Percentiles rank a stretch among this genome's conserved stretches.
These are phyloP conservation scores for Chloroclystis v-ata DNA, from an alignment of 2,888 invertebrate genomes.

Conservation along the genomic window DNA sequence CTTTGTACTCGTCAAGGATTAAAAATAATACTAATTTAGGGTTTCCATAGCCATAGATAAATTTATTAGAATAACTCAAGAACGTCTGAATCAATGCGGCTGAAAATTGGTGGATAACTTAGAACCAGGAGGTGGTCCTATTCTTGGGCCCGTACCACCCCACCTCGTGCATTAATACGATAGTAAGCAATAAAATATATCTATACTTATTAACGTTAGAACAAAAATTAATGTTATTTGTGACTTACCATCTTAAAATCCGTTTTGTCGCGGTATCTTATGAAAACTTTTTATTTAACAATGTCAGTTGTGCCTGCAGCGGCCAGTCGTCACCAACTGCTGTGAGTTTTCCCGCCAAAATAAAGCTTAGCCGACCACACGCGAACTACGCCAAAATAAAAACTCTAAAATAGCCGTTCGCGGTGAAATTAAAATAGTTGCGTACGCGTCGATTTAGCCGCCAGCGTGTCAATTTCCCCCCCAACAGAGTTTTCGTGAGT, in stretches of 20 bases:
- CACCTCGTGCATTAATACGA: too few relatives aligned
- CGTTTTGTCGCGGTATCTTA: background rate
- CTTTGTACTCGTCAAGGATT: too few relatives aligned
- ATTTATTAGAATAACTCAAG: too few relatives aligned
- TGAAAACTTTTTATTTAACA: background rate
- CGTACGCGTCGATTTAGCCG: slow-evolving; percentile 32
- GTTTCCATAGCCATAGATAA: too few relatives aligned
- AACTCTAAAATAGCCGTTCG: slow-evolving; percentile 69
- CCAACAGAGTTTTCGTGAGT: slow-evolving; percentile 52
- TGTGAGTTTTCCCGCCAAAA: slow-evolving; percentile 73
- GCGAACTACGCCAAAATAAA: slow-evolving; percentile 77
- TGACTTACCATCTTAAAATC: slow-evolving; percentile 14
- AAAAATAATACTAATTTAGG: too few relatives aligned
- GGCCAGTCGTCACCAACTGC: slow-evolving; percentile 47
- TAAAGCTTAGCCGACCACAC: slow-evolving; percentile 65
- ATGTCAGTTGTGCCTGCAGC: slow-evolving; percentile 43
- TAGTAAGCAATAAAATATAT: too few relatives aligned
- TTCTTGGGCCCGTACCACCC: too few relatives aligned
- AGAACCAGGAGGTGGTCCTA: too few relatives aligned
- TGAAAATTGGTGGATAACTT: too few relatives aligned
- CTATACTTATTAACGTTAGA: too few relatives aligned
- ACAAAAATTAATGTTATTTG: too few relatives aligned
- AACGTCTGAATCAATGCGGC: too few relatives aligned
- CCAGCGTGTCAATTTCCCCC: slow-evolving; percentile 52
- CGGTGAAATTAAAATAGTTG: slow-evolving; percentile 69